phyloP scores from a whole-genome alignment of 2,888 invertebrate genomes.

The Aspidapion aeneum region DNA sequence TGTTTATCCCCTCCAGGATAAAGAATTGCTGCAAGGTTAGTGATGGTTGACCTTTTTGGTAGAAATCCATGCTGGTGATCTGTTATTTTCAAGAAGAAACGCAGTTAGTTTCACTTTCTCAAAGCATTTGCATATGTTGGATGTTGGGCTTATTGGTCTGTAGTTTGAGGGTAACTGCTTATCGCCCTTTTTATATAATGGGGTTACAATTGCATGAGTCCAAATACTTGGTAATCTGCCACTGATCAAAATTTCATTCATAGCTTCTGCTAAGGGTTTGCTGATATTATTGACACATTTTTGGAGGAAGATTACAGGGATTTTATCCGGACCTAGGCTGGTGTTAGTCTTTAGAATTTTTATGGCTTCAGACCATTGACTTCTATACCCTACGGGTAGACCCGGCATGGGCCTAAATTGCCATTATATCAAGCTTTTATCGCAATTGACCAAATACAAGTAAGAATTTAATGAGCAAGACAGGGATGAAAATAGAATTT shows the following conservation, averaged over 20 bases:
- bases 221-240: not conserved
- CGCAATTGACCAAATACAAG: too few relatives aligned
- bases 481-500: too few relatives aligned
- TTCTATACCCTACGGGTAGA: too few relatives aligned
- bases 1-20: too few relatives aligned
- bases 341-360: not conserved
- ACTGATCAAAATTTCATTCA: not conserved
- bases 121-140: not conserved
- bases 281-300: not conserved
- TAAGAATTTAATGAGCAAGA: too few relatives aligned
- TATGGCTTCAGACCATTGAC: not conserved
- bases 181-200: not conserved
- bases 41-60: too few relatives aligned
- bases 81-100: too few relatives aligned
- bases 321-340: not conserved
- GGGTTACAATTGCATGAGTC: not conserved
- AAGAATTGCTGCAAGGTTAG: too few relatives aligned
- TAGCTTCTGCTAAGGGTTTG: not conserved
- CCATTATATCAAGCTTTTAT: too few relatives aligned
- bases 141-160: not conserved
- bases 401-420: too few relatives aligned
- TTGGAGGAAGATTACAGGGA: not conserved
- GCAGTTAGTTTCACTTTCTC: not conserved
- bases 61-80: too few relatives aligned
- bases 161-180: not conserved